Evolutionary conservation across 1,140 invertebrate species (phyloP), one percentile per base, ranked within the genome.

Genomic region (Choristoneura fumiferana): DNA sequence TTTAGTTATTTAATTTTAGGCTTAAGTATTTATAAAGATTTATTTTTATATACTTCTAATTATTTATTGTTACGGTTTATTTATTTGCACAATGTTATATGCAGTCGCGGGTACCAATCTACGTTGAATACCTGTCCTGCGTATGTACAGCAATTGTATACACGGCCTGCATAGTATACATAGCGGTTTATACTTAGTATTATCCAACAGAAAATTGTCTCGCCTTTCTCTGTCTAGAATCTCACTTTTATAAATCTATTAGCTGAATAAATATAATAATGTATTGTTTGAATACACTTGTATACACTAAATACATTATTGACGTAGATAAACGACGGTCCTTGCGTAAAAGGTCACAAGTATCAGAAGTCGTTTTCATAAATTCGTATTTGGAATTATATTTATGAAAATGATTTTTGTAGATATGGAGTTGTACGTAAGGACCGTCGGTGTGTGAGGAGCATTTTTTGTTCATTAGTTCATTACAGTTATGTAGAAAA

Each of bases 1-100:
- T 73, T 67, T 73, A 69, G 43, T 29, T 45, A 76, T 83, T 83
- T 72, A 73, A 74, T 76, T 57, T 81, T 75, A 68, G 70, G 60
- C 60, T 67, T 89, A 85, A 86, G 82, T 89, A 84, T 84, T 81
- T 88, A 87, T 80, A 81, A 76, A 84, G 73, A 82, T 77, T 78
- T 84, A 84, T 85, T 87, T 82, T 85, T 80, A 69, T 84, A 84
- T 86, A 79, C 83, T 83, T 84, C 77, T 78, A 81, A 67, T 76
- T 89, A 85, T 84, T 84, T 88, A 82, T 82, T 80, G 79, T 81
- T 85, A 75, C 65, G 66, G 59, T 73, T 79, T 84, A 85, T 80
- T 87, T 82, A 81, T 81, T 78, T 71, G 55, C 63, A 68, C 69
- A 64, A 58, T 65, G 66, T 65, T 69, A 63, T 65, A 69, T 67